Conservation (phyloP, 2,888 invertebrate genomes). For the Marasmarcha lunaedactyla region DNA sequence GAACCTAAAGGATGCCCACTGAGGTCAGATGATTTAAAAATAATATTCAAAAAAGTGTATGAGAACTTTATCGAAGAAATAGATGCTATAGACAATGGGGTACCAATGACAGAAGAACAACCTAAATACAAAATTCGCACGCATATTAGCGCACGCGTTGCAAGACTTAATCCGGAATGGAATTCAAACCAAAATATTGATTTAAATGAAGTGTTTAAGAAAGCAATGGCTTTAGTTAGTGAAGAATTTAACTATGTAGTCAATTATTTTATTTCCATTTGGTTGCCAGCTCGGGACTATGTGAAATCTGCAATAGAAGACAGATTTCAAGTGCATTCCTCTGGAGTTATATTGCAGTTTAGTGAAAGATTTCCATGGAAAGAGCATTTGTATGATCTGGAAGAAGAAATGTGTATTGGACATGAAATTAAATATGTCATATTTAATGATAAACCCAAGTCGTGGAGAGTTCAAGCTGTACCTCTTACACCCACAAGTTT, state of each 20-base stretch:
- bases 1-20: slow-evolving; percentile 41
- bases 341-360: slow-evolving; percentile 87
- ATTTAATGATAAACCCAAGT: slow-evolving; percentile 72
- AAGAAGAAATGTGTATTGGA: slow-evolving; percentile 76
- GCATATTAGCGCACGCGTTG: slow-evolving; percentile 80
- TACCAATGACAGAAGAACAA: slow-evolving; percentile 81
- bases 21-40: slow-evolving; percentile 58
- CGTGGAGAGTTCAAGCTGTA: slow-evolving; percentile 90
- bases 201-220: slow-evolving; percentile 73
- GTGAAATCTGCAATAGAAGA: slow-evolving; percentile 79
- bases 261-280: slow-evolving; percentile 73
- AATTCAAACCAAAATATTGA: slow-evolving; percentile 69
- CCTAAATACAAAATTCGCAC: slow-evolving; percentile 84
- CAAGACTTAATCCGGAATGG: slow-evolving; percentile 87
- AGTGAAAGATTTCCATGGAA: slow-evolving; percentile 88
- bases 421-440: slow-evolving; percentile 78
- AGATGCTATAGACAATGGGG: slow-evolving; percentile 98
- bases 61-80: slow-evolving; percentile 91
- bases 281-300: slow-evolving; percentile 88
- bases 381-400: slow-evolving; percentile 86
- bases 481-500: slow-evolving; percentile 80
- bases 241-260: slow-evolving; percentile 82
- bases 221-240: slow-evolving; percentile 84
- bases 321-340: slow-evolving; percentile 75
- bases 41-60: slow-evolving; percentile 81